phyloP scores from a whole-genome alignment of 2,113 vertebrate species.

The Naja naja region DNA sequence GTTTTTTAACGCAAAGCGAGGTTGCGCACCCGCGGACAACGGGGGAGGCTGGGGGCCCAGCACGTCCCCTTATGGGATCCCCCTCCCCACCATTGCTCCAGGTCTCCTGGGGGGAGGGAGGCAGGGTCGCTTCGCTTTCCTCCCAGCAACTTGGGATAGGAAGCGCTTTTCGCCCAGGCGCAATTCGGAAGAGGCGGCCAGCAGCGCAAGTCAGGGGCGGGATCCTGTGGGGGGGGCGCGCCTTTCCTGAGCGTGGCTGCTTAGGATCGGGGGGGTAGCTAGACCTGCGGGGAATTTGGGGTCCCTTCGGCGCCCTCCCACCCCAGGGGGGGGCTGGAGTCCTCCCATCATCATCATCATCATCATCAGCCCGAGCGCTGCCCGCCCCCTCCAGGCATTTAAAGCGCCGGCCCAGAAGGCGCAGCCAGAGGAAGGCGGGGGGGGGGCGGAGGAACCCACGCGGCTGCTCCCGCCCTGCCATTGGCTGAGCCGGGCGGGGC shows the following conservation, averaged over 20 bases:
- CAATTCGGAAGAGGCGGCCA: background rate
- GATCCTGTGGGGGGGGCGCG: background rate
- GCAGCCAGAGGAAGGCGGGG: background rate
- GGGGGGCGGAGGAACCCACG: background rate
- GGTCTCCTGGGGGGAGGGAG: background rate
- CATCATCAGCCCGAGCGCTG: too few relatives aligned
- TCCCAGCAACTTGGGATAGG: background rate
- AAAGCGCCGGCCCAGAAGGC: background rate
- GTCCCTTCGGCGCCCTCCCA: too few relatives aligned
- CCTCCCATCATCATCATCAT: too few relatives aligned
- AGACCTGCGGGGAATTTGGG: background rate
- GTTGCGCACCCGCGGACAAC: too few relatives aligned
- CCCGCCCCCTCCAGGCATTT: background rate
- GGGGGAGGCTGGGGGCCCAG: too few relatives aligned
- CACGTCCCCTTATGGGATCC: background rate
- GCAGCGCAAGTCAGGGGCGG: background rate
- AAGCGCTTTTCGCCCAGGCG: background rate
- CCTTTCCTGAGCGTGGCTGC: background rate
- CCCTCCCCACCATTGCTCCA: background rate
- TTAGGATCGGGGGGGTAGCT: background rate
- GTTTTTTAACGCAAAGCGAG: background rate
- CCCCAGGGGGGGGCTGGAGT: background rate
- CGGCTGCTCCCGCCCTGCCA: background rate
- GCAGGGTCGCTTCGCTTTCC: background rate
- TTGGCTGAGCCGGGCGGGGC: background rate